phyloP scores from a whole-genome alignment of 2,113 vertebrate genomes.

The Echinops telfairi region DNA sequence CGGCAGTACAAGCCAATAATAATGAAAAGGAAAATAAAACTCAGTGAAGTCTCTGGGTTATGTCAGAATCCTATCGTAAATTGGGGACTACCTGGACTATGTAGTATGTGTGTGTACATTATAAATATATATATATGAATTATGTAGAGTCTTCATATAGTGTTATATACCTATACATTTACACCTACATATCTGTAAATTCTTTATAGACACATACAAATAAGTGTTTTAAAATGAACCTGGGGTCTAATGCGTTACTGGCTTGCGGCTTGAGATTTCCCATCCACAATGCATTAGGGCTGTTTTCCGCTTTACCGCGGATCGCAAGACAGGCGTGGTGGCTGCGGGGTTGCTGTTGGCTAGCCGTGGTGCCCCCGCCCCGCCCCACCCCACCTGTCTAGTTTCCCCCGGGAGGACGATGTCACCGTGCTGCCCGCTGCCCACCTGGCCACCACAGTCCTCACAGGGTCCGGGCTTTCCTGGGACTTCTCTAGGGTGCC shows the following conservation, averaged over 20 bases:
- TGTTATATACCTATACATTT: too few relatives aligned
- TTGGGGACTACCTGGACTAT: too few relatives aligned
- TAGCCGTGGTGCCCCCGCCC: accelerated
- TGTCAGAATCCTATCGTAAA: too few relatives aligned
- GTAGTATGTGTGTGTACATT: too few relatives aligned
- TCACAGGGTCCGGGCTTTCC: not conserved
- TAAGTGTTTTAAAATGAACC: not conserved
- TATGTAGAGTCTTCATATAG: too few relatives aligned
- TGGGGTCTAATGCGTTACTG: too few relatives aligned
- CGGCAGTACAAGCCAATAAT: too few relatives aligned
- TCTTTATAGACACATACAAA: not conserved
- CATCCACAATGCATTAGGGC: not conserved
- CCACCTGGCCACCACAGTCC: not conserved
- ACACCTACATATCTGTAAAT: not conserved
- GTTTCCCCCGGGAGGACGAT: too few relatives aligned
- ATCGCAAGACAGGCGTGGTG: not conserved
- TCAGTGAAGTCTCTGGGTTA: too few relatives aligned
- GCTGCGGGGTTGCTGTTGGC: accelerated
- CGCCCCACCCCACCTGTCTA: accelerated
- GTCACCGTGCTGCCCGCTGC: too few relatives aligned
- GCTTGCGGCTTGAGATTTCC: not conserved
- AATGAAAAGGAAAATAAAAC: too few relatives aligned
- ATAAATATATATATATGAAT: too few relatives aligned
- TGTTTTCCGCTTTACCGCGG: not conserved
- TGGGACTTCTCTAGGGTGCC: not conserved